A percentile compares a stretch with the other conserved stretches of the same genome.
Conservation (phyloP, 2,888 invertebrate species). For the Drosophila sordidula region DNA sequence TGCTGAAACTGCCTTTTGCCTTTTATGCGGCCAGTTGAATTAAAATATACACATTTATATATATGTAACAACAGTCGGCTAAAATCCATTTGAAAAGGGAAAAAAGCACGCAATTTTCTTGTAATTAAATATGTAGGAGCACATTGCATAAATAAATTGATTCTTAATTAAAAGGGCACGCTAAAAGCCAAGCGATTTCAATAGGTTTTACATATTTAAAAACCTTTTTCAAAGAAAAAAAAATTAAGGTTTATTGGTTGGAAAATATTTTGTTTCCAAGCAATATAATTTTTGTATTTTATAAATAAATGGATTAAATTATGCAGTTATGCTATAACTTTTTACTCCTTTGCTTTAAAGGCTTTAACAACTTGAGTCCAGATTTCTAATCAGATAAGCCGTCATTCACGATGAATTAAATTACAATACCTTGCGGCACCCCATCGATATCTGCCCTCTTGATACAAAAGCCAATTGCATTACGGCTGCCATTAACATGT, state of each 20-base stretch:
- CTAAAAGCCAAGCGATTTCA: conserved; percentile 23
- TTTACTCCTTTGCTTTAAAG: no score
- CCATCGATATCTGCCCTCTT: not conserved
- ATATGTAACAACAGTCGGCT: conserved; percentile 24
- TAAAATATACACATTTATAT: conserved; percentile 43
- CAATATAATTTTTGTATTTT: no score
- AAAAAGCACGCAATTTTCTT: conserved; percentile 45
- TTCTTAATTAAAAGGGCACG: conserved; percentile 61
- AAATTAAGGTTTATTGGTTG: no score
- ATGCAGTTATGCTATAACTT: no score
- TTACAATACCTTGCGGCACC: not conserved
- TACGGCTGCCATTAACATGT: conserved; percentile 23
- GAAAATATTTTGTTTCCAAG: no score
- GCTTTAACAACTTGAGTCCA: no score
- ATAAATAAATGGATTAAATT: no score
- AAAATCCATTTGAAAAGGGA: conserved; percentile 44
- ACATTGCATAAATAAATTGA: conserved; percentile 64
- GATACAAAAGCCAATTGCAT: conserved; percentile 13
- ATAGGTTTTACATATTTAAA: not conserved
- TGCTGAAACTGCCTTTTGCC: conserved; percentile 40
- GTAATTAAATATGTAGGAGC: conserved; percentile 64
- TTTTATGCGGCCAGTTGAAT: conserved; percentile 61
- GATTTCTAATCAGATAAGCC: no score
- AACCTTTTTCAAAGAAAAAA: not conserved
- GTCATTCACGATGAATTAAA: not conserved